phyloP scores from a whole-genome alignment of 2,113 vertebrate genomes.

The Lepus timidus region DNA sequence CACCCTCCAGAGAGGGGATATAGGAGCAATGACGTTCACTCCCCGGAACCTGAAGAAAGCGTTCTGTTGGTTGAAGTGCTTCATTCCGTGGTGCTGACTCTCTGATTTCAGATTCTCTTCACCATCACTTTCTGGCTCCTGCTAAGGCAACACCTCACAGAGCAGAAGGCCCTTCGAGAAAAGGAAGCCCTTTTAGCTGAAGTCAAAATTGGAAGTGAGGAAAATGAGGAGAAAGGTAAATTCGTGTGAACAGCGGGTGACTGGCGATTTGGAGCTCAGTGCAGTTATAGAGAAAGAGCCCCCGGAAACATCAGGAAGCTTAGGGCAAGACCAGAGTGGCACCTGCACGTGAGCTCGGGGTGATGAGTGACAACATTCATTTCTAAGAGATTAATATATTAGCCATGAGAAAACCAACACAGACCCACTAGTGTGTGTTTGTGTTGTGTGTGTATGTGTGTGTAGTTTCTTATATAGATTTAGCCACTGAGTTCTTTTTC shows the following conservation, averaged over 20 bases:
- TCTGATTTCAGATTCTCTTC: conserved; percentile 93
- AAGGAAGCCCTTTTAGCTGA: conserved; percentile 92
- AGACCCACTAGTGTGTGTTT: no score
- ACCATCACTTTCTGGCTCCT: conserved; percentile 98
- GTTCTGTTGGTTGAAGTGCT: neutral
- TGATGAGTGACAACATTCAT: accelerated
- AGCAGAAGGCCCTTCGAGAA: conserved; percentile 91
- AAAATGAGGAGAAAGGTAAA: conserved; percentile 93
- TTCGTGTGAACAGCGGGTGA: neutral
- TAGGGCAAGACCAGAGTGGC: neutral
- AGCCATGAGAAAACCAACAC: neutral
- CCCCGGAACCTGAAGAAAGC: neutral
- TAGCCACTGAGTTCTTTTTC: neutral
- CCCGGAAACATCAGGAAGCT: neutral
- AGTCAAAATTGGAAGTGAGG: conserved; percentile 92
- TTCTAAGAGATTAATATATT: neutral
- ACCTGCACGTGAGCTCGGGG: neutral
- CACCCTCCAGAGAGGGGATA: neutral
- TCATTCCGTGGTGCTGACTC: conserved; percentile 69
- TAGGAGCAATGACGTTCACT: neutral
- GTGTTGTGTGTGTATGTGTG: neutral
- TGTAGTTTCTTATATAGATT: neutral
- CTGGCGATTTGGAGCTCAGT: neutral
- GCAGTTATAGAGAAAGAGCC: neutral
- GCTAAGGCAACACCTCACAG: conserved; percentile 96